phyloP scores from a whole-genome alignment of 2,797 vertebrate species.

The Delichon dasypus region DNA sequence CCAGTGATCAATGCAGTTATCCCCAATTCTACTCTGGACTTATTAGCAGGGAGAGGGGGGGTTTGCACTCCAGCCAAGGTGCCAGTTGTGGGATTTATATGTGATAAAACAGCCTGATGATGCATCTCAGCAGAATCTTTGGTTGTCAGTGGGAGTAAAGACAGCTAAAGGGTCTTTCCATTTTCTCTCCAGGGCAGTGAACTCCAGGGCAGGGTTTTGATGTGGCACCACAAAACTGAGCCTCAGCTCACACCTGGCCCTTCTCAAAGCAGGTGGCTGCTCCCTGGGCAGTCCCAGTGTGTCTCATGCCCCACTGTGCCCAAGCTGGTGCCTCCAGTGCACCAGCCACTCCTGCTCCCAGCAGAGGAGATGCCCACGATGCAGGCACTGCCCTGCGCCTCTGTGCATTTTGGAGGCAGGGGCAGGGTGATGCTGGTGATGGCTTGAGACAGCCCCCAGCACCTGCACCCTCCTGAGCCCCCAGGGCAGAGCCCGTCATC shows the following conservation, averaged over 20 bases:
- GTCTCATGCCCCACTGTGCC: accelerated
- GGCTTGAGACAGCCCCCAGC: not conserved
- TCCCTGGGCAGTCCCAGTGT: not conserved
- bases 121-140: not conserved
- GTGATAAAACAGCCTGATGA: not conserved
- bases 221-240: not conserved
- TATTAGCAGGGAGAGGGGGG: not conserved
- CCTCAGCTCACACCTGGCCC: not conserved
- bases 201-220: not conserved
- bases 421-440: not conserved
- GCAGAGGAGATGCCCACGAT: not conserved
- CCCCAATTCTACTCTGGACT: not conserved
- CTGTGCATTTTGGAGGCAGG: not conserved
- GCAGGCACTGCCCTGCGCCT: not conserved
- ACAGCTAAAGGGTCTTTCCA: not conserved
- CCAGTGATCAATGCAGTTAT: not conserved
- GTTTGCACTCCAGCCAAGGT: not conserved
- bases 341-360: not conserved
- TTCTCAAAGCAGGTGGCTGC: not conserved
- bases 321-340: not conserved
- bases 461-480: not conserved
- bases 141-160: not conserved
- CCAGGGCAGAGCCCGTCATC: not conserved
- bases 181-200: not conserved
- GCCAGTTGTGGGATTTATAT: not conserved